phyloP scores from a whole-genome alignment of 2,888 invertebrate genomes.

The Sesia bembeciformis region DNA sequence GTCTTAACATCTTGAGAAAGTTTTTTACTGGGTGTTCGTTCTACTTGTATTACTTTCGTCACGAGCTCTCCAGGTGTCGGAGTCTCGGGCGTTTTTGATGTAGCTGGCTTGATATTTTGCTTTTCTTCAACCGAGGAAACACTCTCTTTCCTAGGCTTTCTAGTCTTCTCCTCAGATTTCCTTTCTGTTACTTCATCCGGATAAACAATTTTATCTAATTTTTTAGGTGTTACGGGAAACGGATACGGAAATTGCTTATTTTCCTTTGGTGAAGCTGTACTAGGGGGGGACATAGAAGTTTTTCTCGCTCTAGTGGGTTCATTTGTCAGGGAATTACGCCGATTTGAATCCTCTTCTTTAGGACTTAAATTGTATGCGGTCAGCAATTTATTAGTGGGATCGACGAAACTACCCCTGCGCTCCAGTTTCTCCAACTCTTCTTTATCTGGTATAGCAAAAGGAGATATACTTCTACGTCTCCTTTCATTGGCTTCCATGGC shows the following conservation, averaged over 20 bases:
- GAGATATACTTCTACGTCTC: slow-evolving; percentile 66
- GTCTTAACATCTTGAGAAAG: slow-evolving; percentile 48
- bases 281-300: slow-evolving; percentile 38
- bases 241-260: slow-evolving; percentile 35
- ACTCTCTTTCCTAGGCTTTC: slow-evolving; percentile 19
- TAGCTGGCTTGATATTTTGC: slow-evolving; percentile 29
- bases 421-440: slow-evolving; percentile 43
- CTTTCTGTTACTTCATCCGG: slow-evolving; percentile 32
- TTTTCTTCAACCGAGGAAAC: slow-evolving; percentile 10
- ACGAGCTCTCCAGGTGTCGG: slow-evolving; percentile 44
- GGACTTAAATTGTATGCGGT: slow-evolving; percentile 55
- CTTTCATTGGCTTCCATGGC: slow-evolving; percentile 56
- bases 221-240: slow-evolving; percentile 48
- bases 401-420: slow-evolving; percentile 65
- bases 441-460: slow-evolving; percentile 62
- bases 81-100: slow-evolving; percentile 29
- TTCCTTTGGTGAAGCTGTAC: slow-evolving; percentile 46
- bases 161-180: slow-evolving; percentile 21
- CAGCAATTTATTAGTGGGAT: slow-evolving; percentile 62
- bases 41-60: slow-evolving; percentile 62
- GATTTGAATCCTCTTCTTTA: slow-evolving; percentile 49
- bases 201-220: slow-evolving; percentile 45
- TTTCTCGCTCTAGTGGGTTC: slow-evolving; percentile 33
- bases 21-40: slow-evolving; percentile 61
- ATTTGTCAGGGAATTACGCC: slow-evolving; percentile 45